Base-by-base conservation (phyloP, 1,140 invertebrate species). In the Diabrotica virgifera region DNA sequence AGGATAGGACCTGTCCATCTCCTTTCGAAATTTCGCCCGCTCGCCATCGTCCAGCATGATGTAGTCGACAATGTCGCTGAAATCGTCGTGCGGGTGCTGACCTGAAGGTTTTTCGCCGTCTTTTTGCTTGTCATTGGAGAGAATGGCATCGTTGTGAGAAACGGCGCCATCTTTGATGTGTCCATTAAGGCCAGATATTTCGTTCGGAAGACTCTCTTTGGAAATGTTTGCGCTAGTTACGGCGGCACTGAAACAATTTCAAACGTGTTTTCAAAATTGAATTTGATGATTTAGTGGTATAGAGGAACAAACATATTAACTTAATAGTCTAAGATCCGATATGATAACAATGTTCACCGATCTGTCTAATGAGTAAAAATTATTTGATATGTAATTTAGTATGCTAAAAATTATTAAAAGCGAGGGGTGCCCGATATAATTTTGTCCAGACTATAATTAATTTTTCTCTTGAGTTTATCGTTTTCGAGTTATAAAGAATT, bases 51-150 rank as follows among this genome's bases (percentile, higher is more conserved):
- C 76, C 77, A 83, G 9, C 69, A 77, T 68, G 67, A 84, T 72
- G 52, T 83, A 79, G 46, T 83, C 80, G 59, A 82, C 51, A 36
- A 87, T 78, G 73, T 88, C 86, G 40, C 73, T 69, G 72, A 87
- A 88, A 50, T 83, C 80, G 74, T 88, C 86, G 68, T 84, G 83
- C 51, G 61, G 35, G n/a, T 46, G 40, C 40, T 46, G 40, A n/a
- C 8, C 40, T 8, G 40, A n/a, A 61, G 65, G 68, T 52, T 71
- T 70, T 11, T 72, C 67, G 0, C 70, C 62, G 3, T 70, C 70
- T 35, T 73, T 71, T 55, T 73, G 63, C 6, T 77, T 12, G 37
- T 46, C 59, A 24, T 4, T 69, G 74, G 6, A 72, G 74, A 35
- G 53, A 50, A 52, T 24, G 52, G 36, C 51, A 36, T 35, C 0